phyloP scores from a whole-genome alignment of 2,888 invertebrate genomes.

The Neoitamus cyanurus region DNA sequence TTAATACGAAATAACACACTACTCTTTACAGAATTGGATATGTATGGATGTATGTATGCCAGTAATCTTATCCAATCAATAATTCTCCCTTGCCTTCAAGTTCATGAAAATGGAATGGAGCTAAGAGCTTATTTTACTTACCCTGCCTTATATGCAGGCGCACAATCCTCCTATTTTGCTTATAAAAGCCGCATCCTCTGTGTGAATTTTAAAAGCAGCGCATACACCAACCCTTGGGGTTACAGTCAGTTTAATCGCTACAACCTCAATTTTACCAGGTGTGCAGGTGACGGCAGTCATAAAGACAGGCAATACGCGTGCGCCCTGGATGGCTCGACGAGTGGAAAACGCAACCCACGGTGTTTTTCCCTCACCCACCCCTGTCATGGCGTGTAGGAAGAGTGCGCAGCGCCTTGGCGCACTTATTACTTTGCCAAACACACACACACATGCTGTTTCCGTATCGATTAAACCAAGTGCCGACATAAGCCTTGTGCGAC shows the following conservation, averaged over 20 bases:
- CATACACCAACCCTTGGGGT: constrained; percentile 15
- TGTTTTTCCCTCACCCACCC: background rate
- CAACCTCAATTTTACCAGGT: background rate
- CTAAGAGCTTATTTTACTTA: background rate
- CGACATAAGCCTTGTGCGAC: constrained; percentile 49
- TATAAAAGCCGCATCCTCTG: background rate
- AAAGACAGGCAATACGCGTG: background rate
- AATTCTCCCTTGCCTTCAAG: background rate
- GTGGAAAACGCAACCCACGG: background rate
- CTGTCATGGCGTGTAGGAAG: background rate
- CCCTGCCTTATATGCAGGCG: background rate
- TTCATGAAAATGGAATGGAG: background rate
- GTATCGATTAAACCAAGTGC: constrained; percentile 41
- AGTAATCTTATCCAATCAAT: constrained; percentile 7
- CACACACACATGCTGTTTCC: constrained; percentile 26
- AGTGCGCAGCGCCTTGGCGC: constrained; percentile 35
- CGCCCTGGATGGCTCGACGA: background rate
- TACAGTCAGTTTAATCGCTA: constrained; percentile 12
- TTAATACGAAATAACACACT: too few relatives aligned
- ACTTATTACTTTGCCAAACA: background rate
- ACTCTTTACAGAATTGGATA: too few relatives aligned
- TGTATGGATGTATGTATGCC: background rate
- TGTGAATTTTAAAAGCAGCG: background rate
- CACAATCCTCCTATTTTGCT: background rate
- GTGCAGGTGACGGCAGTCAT: background rate